A percentile compares a stretch with the other conserved stretches of the same genome.
phyloP scores from a whole-genome alignment of 2,113 vertebrate species.

The Callithrix jacchus region DNA sequence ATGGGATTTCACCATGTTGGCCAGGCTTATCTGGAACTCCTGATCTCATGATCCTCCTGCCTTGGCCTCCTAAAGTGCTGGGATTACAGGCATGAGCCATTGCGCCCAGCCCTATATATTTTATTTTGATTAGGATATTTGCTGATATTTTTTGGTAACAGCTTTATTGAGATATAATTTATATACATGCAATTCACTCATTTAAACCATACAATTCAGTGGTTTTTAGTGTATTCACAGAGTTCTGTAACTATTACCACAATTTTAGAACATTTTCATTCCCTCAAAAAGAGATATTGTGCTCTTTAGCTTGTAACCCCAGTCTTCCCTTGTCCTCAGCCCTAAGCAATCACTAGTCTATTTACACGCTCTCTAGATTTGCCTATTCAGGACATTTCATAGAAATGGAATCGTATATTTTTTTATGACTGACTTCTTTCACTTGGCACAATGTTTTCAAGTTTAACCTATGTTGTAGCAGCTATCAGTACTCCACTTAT shows the following conservation, averaged over 20 bases:
- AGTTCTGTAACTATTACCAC: neutral
- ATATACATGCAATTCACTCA: neutral
- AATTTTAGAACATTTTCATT: neutral
- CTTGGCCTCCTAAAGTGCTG: no score
- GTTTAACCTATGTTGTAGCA: neutral
- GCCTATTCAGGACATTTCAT: neutral
- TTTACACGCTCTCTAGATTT: neutral
- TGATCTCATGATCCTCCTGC: no score
- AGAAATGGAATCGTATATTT: neutral
- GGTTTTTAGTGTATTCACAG: neutral
- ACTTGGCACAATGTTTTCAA: neutral
- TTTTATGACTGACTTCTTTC: constrained; percentile 18
- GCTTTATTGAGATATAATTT: neutral
- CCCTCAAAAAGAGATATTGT: neutral
- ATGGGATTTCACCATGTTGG: no score
- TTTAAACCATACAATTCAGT: neutral
- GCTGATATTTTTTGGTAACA: neutral
- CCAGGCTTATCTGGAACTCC: no score
- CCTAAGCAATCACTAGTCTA: neutral
- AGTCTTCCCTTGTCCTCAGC: no score
- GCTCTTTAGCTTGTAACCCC: neutral
- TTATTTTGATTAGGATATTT: constrained; percentile 26
- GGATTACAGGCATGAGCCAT: no score
- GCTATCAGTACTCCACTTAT: neutral
- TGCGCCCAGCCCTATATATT: neutral